Evolutionary conservation across 2,888 invertebrate species (phyloP).

Genomic region (Melangyna quadrimaculata): DNA sequence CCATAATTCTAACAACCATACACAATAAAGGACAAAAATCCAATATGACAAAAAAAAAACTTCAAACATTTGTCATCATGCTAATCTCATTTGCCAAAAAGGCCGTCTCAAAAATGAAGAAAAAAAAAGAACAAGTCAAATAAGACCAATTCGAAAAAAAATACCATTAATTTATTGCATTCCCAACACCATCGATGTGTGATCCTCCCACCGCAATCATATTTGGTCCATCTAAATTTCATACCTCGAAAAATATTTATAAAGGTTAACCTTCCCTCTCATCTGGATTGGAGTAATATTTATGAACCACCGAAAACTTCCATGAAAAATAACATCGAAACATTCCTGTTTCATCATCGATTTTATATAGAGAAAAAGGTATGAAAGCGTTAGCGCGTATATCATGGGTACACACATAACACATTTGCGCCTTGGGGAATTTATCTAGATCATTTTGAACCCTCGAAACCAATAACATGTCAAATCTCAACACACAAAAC

Average conservation of each 20-base stretch:
- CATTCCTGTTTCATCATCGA: conserved; percentile 26
- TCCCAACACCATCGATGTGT: conserved; percentile 37
- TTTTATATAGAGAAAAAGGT: not conserved
- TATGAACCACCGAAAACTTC: conserved; percentile 56
- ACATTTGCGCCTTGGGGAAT: conserved; percentile 56
- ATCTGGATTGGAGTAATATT: conserved; percentile 12
- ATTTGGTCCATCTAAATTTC: conserved; percentile 57
- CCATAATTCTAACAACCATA: conserved; percentile 10
- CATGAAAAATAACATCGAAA: conserved; percentile 58
- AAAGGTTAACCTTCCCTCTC: not conserved
- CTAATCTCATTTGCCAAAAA: conserved; percentile 67
- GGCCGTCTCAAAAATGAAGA: not conserved
- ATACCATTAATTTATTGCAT: conserved; percentile 63
- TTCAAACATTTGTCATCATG: conserved; percentile 60
- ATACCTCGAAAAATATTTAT: conserved; percentile 19
- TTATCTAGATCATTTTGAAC: conserved; percentile 68
- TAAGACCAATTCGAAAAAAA: conserved; percentile 19
- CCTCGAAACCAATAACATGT: conserved; percentile 66
- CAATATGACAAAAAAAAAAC: not conserved
- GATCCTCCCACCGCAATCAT: conserved; percentile 66
- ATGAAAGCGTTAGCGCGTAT: not conserved
- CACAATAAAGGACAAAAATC: not conserved
- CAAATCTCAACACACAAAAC: conserved; percentile 52
- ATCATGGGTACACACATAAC: not conserved
- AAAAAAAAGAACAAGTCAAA: not conserved